These are phyloP conservation scores for Phylloscopus whistleri DNA, from an alignment of 2,113 vertebrate genomes.

Conservation along the genomic window DNA sequence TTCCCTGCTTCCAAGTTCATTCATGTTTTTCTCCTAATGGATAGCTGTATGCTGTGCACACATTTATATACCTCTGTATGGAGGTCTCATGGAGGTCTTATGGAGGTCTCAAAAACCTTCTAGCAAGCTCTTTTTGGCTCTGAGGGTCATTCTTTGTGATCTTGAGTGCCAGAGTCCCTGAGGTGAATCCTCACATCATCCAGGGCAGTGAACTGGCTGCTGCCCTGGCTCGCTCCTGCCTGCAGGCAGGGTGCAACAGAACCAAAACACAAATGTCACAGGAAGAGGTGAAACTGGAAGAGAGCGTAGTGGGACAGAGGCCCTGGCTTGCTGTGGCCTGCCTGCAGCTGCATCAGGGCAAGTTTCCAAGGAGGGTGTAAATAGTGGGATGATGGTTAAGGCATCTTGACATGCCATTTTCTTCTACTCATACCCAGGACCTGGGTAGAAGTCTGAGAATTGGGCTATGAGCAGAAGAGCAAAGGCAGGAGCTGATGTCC, in stretches of 20 bases:
- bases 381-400: background rate
- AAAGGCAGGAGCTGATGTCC: background rate
- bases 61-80: background rate
- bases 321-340: fast-evolving
- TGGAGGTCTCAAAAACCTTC: background rate
- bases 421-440: background rate
- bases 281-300: background rate
- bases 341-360: fast-evolving
- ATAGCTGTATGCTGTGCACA: background rate
- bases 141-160: background rate
- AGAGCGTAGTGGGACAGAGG: fast-evolving
- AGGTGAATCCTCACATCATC: background rate
- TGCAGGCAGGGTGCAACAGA: background rate
- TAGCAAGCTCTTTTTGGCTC: background rate
- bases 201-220: background rate
- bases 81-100: background rate
- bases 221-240: fast-evolving
- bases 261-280: background rate
- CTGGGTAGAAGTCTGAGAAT: background rate
- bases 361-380: background rate
- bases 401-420: background rate
- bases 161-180: fast-evolving
- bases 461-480: background rate
- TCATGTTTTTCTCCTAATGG: background rate
- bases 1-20: background rate